These are phyloP conservation scores for Fragum whitleyi DNA, from an alignment of 2,888 invertebrate genomes.

Conservation along the genomic window DNA sequence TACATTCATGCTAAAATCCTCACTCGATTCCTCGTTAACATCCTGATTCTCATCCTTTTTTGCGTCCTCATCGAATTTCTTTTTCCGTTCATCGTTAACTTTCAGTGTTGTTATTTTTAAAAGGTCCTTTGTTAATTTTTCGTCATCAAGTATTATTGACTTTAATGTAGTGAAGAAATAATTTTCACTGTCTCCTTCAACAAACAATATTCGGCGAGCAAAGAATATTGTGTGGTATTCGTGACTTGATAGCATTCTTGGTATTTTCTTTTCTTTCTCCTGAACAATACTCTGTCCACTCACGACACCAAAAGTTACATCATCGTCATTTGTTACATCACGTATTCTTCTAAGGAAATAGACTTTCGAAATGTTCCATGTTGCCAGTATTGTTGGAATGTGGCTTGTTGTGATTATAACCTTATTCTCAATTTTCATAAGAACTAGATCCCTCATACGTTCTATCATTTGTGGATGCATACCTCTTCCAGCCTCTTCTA, in stretches of 20 bases:
- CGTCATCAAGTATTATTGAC: constrained; percentile 8
- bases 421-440: constrained; percentile 12
- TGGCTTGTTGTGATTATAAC: constrained; percentile 20
- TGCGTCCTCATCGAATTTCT: too few species aligned
- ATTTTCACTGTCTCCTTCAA: constrained; percentile 25
- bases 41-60: too few species aligned
- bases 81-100: too few species aligned
- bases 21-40: too few species aligned
- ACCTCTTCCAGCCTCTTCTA: constrained; percentile 57
- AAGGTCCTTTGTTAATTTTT: not conserved
- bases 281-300: not conserved
- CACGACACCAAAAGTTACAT: not conserved
- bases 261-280: constrained; percentile 7
- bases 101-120: not conserved
- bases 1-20: not conserved
- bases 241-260: constrained; percentile 1
- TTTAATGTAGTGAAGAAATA: constrained; percentile 10
- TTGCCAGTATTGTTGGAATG: constrained; percentile 15
- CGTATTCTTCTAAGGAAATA: constrained; percentile 15
- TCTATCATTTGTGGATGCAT: constrained; percentile 64
- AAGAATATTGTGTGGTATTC: constrained; percentile 8
- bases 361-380: constrained; percentile 16
- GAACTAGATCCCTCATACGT: constrained; percentile 38
- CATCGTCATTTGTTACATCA: not conserved
- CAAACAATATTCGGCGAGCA: constrained; percentile 23